Evolutionary conservation across 2,797 vertebrate species (phyloP).

Genomic region (Eulemur albifrons): DNA sequence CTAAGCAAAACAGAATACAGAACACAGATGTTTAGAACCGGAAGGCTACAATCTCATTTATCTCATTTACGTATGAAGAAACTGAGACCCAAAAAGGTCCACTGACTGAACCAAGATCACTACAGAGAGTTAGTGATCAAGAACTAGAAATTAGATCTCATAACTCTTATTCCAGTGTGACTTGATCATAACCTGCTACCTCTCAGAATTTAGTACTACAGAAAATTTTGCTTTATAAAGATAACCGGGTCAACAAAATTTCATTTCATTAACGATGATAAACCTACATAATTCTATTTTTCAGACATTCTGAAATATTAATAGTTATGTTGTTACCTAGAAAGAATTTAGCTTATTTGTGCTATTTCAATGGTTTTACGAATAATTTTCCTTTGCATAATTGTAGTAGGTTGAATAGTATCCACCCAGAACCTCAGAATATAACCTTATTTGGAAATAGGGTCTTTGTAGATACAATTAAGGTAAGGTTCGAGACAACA

Average conservation of each 20-base stretch:
- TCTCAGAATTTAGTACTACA: background rate
- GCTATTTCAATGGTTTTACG: background rate
- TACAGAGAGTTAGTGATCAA: background rate
- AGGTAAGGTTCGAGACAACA: background rate
- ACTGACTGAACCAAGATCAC: background rate
- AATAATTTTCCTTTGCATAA: background rate
- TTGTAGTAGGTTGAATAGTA: background rate
- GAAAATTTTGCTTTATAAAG: background rate
- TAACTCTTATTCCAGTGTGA: background rate
- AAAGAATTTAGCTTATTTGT: background rate
- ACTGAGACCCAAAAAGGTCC: background rate
- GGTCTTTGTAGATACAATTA: background rate
- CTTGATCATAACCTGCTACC: background rate
- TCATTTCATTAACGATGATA: background rate
- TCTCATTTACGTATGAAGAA: constrained; percentile 16
- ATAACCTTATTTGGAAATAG: background rate
- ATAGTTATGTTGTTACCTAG: background rate
- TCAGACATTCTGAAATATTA: background rate
- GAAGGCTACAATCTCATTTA: background rate
- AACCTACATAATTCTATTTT: background rate
- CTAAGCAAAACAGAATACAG: background rate
- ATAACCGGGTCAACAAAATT: background rate
- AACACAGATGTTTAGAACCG: background rate
- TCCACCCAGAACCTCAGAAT: background rate
- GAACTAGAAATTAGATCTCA: background rate